Conservation (phyloP, 2,113 vertebrate species). For the Syrrhaptes paradoxus region DNA sequence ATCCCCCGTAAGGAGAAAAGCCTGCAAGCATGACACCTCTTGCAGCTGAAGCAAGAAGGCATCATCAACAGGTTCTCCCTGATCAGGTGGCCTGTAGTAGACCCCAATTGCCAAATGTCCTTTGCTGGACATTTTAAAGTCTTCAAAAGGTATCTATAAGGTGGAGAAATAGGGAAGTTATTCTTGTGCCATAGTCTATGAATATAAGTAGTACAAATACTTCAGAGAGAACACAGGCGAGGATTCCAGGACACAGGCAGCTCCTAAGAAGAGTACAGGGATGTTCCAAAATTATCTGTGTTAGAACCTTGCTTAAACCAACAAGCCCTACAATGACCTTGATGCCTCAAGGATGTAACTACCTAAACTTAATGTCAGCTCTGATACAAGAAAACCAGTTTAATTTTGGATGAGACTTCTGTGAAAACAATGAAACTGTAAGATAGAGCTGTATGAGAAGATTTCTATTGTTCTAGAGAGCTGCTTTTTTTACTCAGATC, state of each 20-base stretch:
- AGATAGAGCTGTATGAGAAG: neutral
- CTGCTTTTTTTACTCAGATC: neutral
- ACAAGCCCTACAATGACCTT: neutral
- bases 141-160: neutral
- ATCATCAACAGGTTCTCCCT: too few relatives aligned
- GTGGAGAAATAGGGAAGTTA: neutral
- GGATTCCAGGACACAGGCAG: neutral
- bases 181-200: neutral
- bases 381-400: neutral
- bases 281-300: neutral
- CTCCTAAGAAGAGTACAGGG: neutral
- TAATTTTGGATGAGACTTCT: neutral
- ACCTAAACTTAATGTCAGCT: neutral
- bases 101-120: too few relatives aligned
- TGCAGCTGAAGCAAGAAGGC: too few relatives aligned
- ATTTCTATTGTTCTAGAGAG: neutral
- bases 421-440: neutral
- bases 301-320: neutral
- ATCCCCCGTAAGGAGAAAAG: too few relatives aligned
- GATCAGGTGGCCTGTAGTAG: too few relatives aligned
- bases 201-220: neutral
- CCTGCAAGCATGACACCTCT: too few relatives aligned
- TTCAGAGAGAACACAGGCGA: rapidly evolving
- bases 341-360: rapidly evolving
- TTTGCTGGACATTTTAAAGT: too few relatives aligned